phyloP scores from a whole-genome alignment of 2,888 invertebrate species.

The Peribatodes rhomboidaria region DNA sequence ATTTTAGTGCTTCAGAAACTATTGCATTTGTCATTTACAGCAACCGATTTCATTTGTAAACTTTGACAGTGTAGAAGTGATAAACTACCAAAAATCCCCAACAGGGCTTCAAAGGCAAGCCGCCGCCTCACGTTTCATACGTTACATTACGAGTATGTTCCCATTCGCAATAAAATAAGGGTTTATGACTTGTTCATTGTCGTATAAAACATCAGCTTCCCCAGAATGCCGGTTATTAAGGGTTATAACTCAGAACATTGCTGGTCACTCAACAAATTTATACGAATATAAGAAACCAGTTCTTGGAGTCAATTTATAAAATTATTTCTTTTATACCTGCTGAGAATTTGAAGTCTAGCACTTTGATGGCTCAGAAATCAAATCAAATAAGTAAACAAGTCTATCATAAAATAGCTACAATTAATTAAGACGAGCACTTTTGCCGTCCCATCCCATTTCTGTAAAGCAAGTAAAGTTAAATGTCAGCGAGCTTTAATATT shows the following conservation, averaged over 20 bases:
- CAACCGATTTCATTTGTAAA: constrained; percentile 26
- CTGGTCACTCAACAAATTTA: constrained; percentile 35
- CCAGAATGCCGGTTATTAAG: constrained; percentile 35
- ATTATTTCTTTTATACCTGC: background rate
- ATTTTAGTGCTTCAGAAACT: background rate
- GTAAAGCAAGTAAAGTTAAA: too few species aligned
- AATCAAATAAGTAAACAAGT: background rate
- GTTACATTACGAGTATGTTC: constrained; percentile 40
- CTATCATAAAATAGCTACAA: too few species aligned
- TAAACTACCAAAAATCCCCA: constrained; percentile 24
- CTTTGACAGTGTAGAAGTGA: constrained; percentile 20
- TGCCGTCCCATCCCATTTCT: too few species aligned
- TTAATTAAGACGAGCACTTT: too few species aligned
- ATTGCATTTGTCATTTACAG: constrained; percentile 13
- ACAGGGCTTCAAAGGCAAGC: constrained; percentile 16
- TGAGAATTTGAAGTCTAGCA: background rate
- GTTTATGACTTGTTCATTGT: constrained; percentile 44
- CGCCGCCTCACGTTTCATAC: constrained; percentile 32
- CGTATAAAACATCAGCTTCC: constrained; percentile 39
- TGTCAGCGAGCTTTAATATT: too few species aligned
- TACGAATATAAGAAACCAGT: background rate
- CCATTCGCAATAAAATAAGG: constrained; percentile 42
- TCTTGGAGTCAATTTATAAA: background rate
- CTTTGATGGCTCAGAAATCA: background rate
- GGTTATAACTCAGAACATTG: constrained; percentile 36